Evolutionary conservation across 2,797 vertebrate species (phyloP).

Genomic region (Myoxocephalus aenaeus): DNA sequence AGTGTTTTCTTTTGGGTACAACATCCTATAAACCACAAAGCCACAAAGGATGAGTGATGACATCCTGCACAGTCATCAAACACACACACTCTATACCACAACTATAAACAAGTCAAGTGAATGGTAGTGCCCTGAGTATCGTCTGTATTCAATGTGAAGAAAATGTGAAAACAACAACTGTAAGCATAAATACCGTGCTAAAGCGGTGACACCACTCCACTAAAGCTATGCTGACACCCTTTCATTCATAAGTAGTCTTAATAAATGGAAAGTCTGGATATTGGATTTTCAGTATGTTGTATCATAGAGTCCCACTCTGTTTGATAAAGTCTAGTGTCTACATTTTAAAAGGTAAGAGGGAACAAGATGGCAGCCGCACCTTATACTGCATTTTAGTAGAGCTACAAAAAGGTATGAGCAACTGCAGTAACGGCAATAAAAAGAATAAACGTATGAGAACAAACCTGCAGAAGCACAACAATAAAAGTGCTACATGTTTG

Average conservation of each 20-base stretch:
- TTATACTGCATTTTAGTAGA: background rate
- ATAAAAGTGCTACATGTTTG: background rate
- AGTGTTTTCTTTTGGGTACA: background rate
- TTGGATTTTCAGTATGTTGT: background rate
- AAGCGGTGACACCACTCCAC: background rate
- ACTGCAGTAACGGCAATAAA: background rate
- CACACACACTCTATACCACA: background rate
- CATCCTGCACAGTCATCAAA: background rate
- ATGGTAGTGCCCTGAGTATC: background rate
- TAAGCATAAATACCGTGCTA: background rate
- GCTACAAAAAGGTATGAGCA: background rate
- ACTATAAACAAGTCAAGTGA: conserved; percentile 16
- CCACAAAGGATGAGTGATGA: background rate
- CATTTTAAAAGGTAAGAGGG: background rate
- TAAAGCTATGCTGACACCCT: background rate
- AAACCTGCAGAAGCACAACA: background rate
- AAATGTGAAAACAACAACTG: background rate
- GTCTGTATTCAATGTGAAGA: conserved; percentile 12
- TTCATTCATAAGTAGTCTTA: background rate
- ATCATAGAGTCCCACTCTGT: background rate
- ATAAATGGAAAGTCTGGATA: background rate
- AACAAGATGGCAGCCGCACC: background rate
- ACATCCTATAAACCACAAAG: conserved; percentile 5
- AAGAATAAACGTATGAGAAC: background rate
- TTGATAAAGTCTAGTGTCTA: background rate